Percentiles rank a stretch among this genome's conserved stretches.
Evolutionary conservation across 2,113 vertebrate genomes (phyloP).

Genomic region (Grammomys dolichurus): DNA sequence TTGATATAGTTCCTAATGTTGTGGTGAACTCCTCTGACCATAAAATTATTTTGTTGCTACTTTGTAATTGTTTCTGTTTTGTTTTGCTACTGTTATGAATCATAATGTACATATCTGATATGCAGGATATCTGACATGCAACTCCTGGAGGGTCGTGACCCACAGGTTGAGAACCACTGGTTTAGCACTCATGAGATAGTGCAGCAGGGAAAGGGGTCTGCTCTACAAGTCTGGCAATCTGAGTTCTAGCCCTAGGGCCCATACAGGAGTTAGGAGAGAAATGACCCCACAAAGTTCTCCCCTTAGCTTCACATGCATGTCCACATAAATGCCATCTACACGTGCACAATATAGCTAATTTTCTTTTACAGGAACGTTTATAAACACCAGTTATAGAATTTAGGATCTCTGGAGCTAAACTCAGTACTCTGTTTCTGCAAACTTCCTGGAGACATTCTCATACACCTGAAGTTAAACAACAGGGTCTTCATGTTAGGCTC

Average conservation of each 20-base stretch:
- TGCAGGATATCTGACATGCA: background rate
- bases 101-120: background rate
- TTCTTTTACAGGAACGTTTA: background rate
- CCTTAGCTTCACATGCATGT: background rate
- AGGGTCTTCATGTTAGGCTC: background rate
- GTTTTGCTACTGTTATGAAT: background rate
- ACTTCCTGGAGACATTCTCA: background rate
- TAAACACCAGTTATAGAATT: constrained; percentile 40
- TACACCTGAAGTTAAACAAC: constrained; percentile 6
- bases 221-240: background rate
- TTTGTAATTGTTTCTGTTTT: background rate
- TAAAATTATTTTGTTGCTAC: background rate
- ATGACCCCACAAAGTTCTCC: background rate
- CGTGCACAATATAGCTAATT: background rate
- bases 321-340: background rate
- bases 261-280: background rate
- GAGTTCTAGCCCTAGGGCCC: background rate
- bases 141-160: background rate
- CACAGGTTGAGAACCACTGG: background rate
- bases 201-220: background rate
- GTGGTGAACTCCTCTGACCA: background rate
- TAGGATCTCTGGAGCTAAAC: background rate
- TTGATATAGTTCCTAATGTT: background rate
- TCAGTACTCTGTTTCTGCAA: constrained; percentile 20
- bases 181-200: background rate